Conservation (phyloP, 2,888 invertebrate species). For the Eurois occulta region DNA sequence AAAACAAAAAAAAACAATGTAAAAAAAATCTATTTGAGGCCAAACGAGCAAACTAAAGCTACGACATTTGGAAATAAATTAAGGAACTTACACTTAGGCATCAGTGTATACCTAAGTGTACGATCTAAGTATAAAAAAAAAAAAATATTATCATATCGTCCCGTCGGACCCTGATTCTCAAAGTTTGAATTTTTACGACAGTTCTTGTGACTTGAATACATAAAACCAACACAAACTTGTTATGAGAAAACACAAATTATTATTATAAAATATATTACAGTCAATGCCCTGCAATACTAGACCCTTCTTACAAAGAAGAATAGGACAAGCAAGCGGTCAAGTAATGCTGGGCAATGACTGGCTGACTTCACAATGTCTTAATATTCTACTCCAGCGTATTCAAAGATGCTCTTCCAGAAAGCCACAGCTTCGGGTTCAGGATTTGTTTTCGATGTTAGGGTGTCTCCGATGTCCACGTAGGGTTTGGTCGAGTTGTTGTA, state of each 20-base stretch:
- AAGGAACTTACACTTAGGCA: neutral
- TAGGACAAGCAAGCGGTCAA: neutral
- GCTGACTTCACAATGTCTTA: slow-evolving; percentile 18
- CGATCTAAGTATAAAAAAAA: neutral
- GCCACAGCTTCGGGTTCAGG: slow-evolving; percentile 66
- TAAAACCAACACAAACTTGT: neutral
- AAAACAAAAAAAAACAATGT: neutral
- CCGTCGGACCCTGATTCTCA: neutral
- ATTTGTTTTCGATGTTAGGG: slow-evolving; percentile 64
- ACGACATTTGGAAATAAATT: neutral
- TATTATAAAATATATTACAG: neutral
- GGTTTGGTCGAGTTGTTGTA: slow-evolving; percentile 68
- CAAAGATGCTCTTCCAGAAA: slow-evolving; percentile 77
- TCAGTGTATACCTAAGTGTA: neutral
- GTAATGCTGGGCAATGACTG: neutral
- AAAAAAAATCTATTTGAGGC: neutral
- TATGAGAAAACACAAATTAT: neutral
- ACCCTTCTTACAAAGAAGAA: neutral
- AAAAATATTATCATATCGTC: neutral
- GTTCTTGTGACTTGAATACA: neutral
- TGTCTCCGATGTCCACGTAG: slow-evolving; percentile 78
- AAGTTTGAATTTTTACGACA: neutral
- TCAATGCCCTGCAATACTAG: neutral
- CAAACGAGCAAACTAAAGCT: neutral
- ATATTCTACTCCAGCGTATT: slow-evolving; percentile 59